Conservation (phyloP, 2,797 vertebrate species). For the Mycteria americana region DNA sequence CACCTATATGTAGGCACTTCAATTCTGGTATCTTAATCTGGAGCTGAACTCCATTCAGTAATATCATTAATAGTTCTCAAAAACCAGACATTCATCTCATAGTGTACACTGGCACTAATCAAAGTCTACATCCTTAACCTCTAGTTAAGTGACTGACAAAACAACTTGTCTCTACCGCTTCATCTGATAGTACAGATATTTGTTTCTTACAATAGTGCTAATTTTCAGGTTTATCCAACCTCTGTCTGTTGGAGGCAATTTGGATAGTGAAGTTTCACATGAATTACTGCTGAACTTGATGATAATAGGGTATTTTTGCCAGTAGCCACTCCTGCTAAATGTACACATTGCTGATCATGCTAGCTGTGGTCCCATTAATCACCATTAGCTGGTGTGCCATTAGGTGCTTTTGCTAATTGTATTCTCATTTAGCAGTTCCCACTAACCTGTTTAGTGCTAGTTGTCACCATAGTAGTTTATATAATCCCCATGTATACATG, state of each 20-base stretch:
- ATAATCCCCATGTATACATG: background rate
- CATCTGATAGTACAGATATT: background rate
- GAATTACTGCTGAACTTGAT: background rate
- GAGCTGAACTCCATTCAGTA: background rate
- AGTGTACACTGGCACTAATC: background rate
- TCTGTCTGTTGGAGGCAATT: background rate
- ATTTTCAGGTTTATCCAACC: background rate
- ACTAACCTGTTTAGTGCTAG: background rate
- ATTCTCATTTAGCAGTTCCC: background rate
- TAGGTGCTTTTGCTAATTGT: background rate
- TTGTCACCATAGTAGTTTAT: background rate
- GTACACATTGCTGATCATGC: background rate
- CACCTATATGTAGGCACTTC: background rate
- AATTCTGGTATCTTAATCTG: background rate
- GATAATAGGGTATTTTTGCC: background rate
- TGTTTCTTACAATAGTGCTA: background rate
- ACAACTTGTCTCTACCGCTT: background rate
- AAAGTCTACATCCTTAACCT: background rate
- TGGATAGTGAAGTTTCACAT: background rate
- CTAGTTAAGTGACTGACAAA: background rate
- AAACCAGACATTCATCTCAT: background rate
- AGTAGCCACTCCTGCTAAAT: background rate
- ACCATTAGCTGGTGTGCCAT: background rate
- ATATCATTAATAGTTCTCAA: background rate
- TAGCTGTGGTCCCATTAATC: background rate